phyloP scores from a whole-genome alignment of 2,888 invertebrate genomes.

The Latrodectus hesperus region DNA sequence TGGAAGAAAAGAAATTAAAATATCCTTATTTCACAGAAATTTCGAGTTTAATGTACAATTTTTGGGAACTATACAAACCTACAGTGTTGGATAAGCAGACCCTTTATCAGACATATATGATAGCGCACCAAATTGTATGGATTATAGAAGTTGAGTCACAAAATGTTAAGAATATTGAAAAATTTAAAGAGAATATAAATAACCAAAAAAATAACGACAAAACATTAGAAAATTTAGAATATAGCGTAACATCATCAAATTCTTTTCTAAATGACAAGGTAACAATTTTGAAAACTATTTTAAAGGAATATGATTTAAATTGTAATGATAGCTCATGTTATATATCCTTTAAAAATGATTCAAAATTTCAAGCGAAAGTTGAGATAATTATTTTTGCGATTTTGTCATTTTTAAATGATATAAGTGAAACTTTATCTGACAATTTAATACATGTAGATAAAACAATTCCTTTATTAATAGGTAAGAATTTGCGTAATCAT shows the following conservation, averaged over 20 bases:
- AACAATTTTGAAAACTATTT: not conserved
- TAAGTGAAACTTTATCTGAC: slow-evolving; percentile 12
- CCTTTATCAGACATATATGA: too few relatives aligned
- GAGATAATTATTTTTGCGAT: slow-evolving; percentile 24
- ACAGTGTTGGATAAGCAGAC: too few relatives aligned
- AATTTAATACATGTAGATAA: slow-evolving; percentile 19
- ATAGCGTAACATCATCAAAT: not conserved
- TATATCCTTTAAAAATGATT: not conserved
- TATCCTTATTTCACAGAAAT: too few relatives aligned
- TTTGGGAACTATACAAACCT: too few relatives aligned
- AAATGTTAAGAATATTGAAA: not conserved
- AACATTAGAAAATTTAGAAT: not conserved
- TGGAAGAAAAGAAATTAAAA: too few relatives aligned
- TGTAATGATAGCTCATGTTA: not conserved
- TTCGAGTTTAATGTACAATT: too few relatives aligned
- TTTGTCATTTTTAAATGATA: slow-evolving; percentile 4
- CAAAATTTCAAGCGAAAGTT: slow-evolving; percentile 19
- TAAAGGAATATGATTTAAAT: not conserved
- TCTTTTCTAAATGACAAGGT: not conserved
- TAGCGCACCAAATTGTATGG: too few relatives aligned
- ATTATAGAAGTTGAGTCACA: too few relatives aligned
- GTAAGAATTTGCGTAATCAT: slow-evolving; percentile 40
- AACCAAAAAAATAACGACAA: not conserved
- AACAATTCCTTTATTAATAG: slow-evolving; percentile 12
- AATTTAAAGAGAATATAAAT: not conserved